These are phyloP conservation scores for Pseudoatta argentina DNA, from an alignment of 1,140 invertebrate genomes.

Conservation along the genomic window DNA sequence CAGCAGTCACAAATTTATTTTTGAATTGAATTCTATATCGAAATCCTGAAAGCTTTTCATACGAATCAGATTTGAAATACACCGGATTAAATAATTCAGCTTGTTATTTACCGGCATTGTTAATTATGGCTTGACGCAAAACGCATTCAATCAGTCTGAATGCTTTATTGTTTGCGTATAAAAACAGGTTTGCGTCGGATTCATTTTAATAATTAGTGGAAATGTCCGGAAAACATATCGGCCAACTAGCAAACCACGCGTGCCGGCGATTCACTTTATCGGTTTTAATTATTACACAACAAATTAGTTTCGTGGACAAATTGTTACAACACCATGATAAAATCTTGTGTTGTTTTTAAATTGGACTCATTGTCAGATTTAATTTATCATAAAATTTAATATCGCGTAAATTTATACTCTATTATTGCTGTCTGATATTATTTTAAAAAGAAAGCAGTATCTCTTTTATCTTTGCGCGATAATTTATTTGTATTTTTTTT, in stretches of 20 bases:
- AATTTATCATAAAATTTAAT: constrained; percentile 26
- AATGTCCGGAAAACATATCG: constrained; percentile 26
- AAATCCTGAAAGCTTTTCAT: neutral
- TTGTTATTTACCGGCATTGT: constrained; percentile 30
- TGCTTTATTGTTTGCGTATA: constrained; percentile 39
- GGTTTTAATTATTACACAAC: constrained; percentile 48
- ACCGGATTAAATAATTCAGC: constrained; percentile 15
- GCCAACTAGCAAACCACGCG: neutral
- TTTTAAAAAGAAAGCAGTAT: neutral
- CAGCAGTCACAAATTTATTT: neutral
- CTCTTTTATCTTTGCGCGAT: neutral
- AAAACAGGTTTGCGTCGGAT: constrained; percentile 5
- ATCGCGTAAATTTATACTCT: neutral
- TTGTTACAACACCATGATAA: neutral
- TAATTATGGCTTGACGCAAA: constrained; percentile 34
- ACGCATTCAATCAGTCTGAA: neutral
- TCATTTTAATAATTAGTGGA: constrained; percentile 48
- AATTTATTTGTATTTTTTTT: neutral
- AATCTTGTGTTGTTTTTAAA: constrained; percentile 34
- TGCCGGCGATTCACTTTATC: constrained; percentile 14
- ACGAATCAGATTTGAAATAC: neutral
- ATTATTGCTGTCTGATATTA: neutral
- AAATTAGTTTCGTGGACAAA: constrained; percentile 32
- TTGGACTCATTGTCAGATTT: neutral
- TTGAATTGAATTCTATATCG: neutral